Evolutionary conservation across 2,888 invertebrate genomes (phyloP).

Genomic region (Itoplectis maculator): DNA sequence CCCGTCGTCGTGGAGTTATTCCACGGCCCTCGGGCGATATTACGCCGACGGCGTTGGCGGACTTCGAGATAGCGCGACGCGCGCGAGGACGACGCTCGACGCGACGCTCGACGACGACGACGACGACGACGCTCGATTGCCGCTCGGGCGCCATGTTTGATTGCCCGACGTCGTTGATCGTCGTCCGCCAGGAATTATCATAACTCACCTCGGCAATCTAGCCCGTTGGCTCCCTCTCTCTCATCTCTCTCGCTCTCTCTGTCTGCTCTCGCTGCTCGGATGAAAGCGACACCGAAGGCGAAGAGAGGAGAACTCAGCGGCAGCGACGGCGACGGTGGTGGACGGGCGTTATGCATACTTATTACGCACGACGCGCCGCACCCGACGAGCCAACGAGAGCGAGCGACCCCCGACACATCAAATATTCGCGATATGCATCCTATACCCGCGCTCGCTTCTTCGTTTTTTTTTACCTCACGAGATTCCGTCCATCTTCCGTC

Average conservation of each 20-base stretch:
- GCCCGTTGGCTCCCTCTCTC: conserved; percentile 55
- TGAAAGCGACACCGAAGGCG: conserved; percentile 66
- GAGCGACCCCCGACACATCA: conserved; percentile 60
- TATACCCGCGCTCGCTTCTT: conserved; percentile 31
- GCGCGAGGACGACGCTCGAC: conserved; percentile 39
- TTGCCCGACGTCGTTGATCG: conserved; percentile 82
- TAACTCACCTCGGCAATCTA: conserved; percentile 76
- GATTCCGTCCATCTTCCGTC: conserved; percentile 37
- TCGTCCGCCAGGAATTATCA: conserved; percentile 82
- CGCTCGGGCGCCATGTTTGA: conserved; percentile 82
- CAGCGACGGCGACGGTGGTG: conserved; percentile 61
- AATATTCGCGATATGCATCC: conserved; percentile 66
- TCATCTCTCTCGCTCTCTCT: conserved; percentile 30
- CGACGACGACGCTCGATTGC: conserved; percentile 76
- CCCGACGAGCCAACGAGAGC: too few relatives aligned
- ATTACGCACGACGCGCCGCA: conserved; percentile 60
- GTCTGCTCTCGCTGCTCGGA: conserved; percentile 45
- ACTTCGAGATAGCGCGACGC: conserved; percentile 73
- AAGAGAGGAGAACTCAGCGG: conserved; percentile 61
- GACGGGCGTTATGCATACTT: conserved; percentile 66
- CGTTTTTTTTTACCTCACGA: conserved; percentile 34
- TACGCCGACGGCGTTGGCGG: conserved; percentile 77
- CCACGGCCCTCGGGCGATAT: conserved; percentile 66
- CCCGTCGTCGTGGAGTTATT: conserved; percentile 66
- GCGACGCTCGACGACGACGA: conserved; percentile 36